These are phyloP conservation scores for Rhagium mordax DNA, from an alignment of 2,888 invertebrate species.

Conservation along the genomic window DNA sequence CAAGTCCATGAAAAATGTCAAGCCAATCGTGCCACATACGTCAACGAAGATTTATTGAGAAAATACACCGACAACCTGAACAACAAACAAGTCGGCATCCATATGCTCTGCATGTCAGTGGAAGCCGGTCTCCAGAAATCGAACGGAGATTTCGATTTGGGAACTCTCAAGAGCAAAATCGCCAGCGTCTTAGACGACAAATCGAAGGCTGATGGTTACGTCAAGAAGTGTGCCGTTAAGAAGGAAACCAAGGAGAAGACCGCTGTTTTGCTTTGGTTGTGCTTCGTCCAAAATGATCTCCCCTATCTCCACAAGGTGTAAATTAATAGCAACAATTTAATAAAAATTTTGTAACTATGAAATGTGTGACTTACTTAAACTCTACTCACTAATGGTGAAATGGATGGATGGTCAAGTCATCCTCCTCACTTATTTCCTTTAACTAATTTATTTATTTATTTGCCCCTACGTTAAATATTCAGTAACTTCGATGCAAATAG, in stretches of 20 bases:
- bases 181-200: conserved; percentile 27
- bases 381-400: no score
- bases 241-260: conserved; percentile 37
- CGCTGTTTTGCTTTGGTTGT: conserved; percentile 38
- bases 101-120: conserved; percentile 46
- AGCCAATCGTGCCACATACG: conserved; percentile 36
- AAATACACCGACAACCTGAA: conserved; percentile 34
- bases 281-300: conserved; percentile 40
- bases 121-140: conserved; percentile 39
- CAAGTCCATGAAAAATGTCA: conserved; percentile 42
- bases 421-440: no score
- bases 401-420: no score
- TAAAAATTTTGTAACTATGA: neutral
- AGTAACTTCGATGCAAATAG: no score
- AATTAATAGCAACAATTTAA: neutral
- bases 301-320: conserved; percentile 38
- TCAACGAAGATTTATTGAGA: conserved; percentile 39
- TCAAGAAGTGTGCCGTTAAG: conserved; percentile 33
- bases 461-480: no score
- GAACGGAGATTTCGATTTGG: conserved; percentile 35
- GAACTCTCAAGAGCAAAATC: conserved; percentile 33
- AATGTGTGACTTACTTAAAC: no score
- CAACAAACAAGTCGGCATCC: conserved; percentile 35
- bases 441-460: no score
- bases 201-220: conserved; percentile 28